Conservation (phyloP, 2,888 invertebrate genomes). For the Cephonodes hylas region DNA sequence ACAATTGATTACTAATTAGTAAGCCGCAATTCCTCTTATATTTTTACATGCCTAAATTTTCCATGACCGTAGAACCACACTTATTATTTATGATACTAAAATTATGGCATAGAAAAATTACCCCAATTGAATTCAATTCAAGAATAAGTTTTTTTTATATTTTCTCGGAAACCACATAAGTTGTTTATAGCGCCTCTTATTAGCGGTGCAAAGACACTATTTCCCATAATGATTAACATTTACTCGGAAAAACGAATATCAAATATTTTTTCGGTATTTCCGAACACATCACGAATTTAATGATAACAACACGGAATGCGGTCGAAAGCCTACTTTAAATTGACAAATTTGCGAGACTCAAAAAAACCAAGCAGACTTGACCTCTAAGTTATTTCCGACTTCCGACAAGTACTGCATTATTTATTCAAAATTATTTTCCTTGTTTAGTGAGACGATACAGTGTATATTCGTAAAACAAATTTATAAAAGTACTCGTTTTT, state of each 20-base stretch:
- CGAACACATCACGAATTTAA: not conserved
- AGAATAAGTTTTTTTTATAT: too few species aligned
- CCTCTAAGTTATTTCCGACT: constrained; percentile 44
- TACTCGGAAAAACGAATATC: not conserved
- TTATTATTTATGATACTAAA: too few species aligned
- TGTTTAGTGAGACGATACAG: constrained; percentile 30
- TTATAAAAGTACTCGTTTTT: not conserved
- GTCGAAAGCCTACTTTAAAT: constrained; percentile 15
- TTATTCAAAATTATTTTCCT: constrained; percentile 34
- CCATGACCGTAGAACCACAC: too few species aligned
- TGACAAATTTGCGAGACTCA: constrained; percentile 13
- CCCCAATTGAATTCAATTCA: too few species aligned
- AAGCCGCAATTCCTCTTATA: too few species aligned
- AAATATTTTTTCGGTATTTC: not conserved
- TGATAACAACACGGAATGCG: not conserved
- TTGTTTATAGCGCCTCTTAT: not conserved
- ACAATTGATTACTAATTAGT: too few species aligned
- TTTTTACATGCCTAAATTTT: too few species aligned
- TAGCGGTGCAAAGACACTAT: not conserved
- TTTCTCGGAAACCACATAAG: too few species aligned
- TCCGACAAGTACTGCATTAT: constrained; percentile 40
- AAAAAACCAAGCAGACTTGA: constrained; percentile 23
- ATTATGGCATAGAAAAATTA: too few species aligned
- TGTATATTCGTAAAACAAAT: constrained; percentile 15
- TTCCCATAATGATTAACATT: not conserved